Evolutionary conservation across 2,113 vertebrate genomes (phyloP), one percentile per base, ranked within the genome.

Genomic region (Trogon melanurus): DNA sequence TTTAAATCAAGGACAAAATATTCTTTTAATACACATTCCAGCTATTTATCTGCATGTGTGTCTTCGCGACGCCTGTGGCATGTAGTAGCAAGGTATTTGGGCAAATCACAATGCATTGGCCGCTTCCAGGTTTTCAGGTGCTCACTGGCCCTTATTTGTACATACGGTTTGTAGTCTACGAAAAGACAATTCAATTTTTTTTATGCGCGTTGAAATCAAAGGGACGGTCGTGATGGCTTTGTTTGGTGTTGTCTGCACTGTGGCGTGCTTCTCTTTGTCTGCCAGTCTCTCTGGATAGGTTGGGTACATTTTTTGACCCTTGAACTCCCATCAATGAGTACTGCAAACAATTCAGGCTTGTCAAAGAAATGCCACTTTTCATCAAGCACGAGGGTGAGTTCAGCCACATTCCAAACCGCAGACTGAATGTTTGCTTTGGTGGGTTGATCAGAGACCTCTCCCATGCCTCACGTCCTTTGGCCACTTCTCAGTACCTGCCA

Each of bases 91-190:
- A 92, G 91, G 32, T 61, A 89, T 95, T 45, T 16, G 53, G n/a
- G 23, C 14, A 91, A 85, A 60, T 32, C 14, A 11, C 15, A 25
- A 45, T 25, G 14, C 51, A 3, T 9, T n/a, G 51, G 11, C 19
- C 20, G 66, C 47, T 61, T 73, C 14, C 38, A 57, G 38, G 26
- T 67, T 13, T 3, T 1, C 10, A 66, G 23, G 29, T 47, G 32
- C 6, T 70, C 8, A 3, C n/a, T 53, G 7, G 0, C 13, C 22
- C 4, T 88, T 38, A 1, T 86, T 71, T 2, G 0, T 13, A 0
- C 26, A 21, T 34, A 3, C 75, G 85, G 58, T 17, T 57, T 38
- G 10, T 10, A 21, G 41, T 32, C 23, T 30, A 5, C 17, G 13
- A 19, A 36, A 56, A 69, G 9, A 17, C 23, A n/a, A 20, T 41